Base-by-base conservation (phyloP, 2,888 invertebrate genomes). In the Conchocele bisecta region DNA sequence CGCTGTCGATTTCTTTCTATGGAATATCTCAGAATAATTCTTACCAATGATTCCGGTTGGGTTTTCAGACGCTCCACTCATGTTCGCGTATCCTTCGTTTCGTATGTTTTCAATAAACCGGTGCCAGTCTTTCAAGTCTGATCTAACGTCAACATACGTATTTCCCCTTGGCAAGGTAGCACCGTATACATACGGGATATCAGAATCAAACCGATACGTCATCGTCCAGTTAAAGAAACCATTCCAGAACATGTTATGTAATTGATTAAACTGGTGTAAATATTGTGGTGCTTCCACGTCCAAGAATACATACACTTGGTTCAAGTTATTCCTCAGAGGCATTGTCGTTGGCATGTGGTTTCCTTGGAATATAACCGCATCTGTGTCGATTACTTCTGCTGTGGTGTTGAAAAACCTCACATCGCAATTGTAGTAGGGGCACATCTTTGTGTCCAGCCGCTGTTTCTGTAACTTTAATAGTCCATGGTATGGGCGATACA, bases 151-250 rank as follows among this genome's bases (percentile, higher is more conserved):
- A 22, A 6, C 20, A 24, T n/a, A n/a, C n/a, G 48, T 15, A 11
- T 35, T 20, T 5, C 26, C n/a, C n/a, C 37, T 28, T 11, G 35
- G 17, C 2, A 35, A 26, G n/a, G 56, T 22, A 17, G 54, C 44
- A 37, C 56, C 54, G 41, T 64, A 64, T 1, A 37, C 37, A 11
- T 44, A 56, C 26, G 35, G 48, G 22, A 64, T 64, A 48, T 54
- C 54, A 22, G 64, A 64, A 35, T 64, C 64, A 11, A 37, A n/a
- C 29, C 64, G 42, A 15, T 64, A 64, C 11, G 56, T 54, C 56
- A 56, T 56, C 1, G 63, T 63, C 37, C 48, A 64, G 28, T 64
- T 64, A 48, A 64, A 64, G n/a, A 44, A 58, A 35, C 48, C 24
- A 20, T 22, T 26, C 22, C 20, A 58, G 33, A n/a, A 31, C 15